Base-by-base conservation (phyloP, 1,140 invertebrate species). In the Sipha flava region DNA sequence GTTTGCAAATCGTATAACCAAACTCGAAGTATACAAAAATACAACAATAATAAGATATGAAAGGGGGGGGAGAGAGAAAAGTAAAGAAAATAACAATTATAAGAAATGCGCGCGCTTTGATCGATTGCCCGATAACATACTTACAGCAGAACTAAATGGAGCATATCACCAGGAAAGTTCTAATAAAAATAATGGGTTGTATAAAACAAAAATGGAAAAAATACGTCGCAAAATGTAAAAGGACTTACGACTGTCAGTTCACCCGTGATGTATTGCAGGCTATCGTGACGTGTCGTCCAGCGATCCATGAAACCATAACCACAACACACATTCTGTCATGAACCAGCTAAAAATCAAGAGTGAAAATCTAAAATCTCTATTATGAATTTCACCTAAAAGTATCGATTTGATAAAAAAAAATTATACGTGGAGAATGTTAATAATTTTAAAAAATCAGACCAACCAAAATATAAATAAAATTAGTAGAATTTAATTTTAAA, bases 111-210 rank as follows among this genome's bases (percentile, higher is more conserved):
- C n/a, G n/a, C n/a, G n/a, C n/a, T n/a, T 59, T 29, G 26, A 59
- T 59, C 16, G 57, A 59, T 59, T 59, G 29, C 31, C 2, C 57
- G 7, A 59, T 59, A 59, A n/a, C 26, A 29, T 18, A 29, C 54
- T n/a, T n/a, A 18, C 29, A 18, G 29, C 57, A 3, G 5, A 16
- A 59, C 57, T 31, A 23, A 70, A 70, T 70, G 43, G 66, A 47
- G 40, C 66, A 29, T 49, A 26, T 47, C 37, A 16, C 18, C n/a
- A 2, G 26, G 40, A 12, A 7, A 70, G 47, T 70, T 29, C 12
- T 70, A 70, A 70, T 70, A 70, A 47, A 70, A 47, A 70, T 70
- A 70, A 70, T 70, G 66, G 66, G 29, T 70, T 26, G 29, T 47
- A 18, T 26, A 26, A 70, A 16, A 45, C n/a, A 29, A 29, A 70